Conservation (phyloP, 2,888 invertebrate genomes). For the Tipula unca region DNA sequence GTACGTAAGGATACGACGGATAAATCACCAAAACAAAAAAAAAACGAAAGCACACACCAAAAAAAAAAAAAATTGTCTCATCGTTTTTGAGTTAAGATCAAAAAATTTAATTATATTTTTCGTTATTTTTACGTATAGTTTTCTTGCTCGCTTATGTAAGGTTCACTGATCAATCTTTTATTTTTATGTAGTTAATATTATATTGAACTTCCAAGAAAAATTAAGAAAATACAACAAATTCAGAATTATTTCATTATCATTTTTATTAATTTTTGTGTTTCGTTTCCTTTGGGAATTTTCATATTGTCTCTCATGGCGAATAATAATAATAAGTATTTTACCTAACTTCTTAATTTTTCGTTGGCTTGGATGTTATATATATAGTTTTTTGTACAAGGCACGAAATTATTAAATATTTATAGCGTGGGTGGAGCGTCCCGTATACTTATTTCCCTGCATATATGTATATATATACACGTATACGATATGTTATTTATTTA, state of each 20-base stretch:
- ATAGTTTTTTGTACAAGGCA: neutral
- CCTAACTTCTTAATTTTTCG: neutral
- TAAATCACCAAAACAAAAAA: neutral
- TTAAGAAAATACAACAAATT: conserved; percentile 4
- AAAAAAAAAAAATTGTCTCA: neutral
- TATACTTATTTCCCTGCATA: neutral
- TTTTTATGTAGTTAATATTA: neutral
- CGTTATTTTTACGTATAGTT: neutral
- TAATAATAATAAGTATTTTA: neutral
- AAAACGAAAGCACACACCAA: neutral
- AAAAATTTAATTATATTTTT: neutral
- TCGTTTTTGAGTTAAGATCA: conserved; percentile 8
- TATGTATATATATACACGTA: neutral
- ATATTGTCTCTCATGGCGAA: neutral
- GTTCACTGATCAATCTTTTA: neutral
- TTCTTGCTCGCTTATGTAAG: neutral
- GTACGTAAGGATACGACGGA: neutral
- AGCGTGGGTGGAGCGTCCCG: neutral
- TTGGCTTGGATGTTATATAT: too few relatives aligned
- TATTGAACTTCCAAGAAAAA: neutral
- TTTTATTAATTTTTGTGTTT: neutral
- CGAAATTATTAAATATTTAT: neutral
- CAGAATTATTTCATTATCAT: neutral
- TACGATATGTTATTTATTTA: neutral
- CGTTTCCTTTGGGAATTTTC: neutral